phyloP scores from a whole-genome alignment of 2,797 vertebrate species.

The Aselliscus stoliczkanus region DNA sequence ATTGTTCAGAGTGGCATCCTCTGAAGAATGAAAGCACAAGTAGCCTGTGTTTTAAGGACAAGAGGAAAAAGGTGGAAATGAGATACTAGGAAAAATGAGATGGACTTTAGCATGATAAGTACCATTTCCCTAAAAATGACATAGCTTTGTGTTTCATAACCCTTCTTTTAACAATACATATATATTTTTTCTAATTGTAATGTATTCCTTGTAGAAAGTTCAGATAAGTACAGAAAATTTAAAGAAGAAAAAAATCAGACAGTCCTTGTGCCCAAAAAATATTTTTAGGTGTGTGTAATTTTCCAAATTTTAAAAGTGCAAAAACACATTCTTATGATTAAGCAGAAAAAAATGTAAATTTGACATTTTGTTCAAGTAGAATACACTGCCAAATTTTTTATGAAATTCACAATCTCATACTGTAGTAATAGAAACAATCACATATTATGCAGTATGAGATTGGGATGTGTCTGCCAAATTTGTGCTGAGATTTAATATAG shows the following conservation, averaged over 20 bases:
- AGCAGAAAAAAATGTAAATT: conserved; percentile 22
- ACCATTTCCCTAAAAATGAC: neutral
- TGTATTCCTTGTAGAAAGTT: neutral
- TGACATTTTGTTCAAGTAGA: conserved; percentile 7
- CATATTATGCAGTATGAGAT: neutral
- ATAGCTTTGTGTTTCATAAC: neutral
- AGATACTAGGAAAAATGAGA: neutral
- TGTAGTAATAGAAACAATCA: conserved; percentile 2
- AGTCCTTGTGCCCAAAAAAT: neutral
- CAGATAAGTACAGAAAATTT: neutral
- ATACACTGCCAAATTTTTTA: neutral
- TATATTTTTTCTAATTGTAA: neutral
- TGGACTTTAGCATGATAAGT: neutral
- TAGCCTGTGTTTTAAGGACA: neutral
- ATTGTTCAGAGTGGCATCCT: neutral
- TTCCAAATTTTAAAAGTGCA: conserved; percentile 4
- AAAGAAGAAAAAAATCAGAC: conserved; percentile 11
- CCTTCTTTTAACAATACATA: neutral
- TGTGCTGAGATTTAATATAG: conserved; percentile 11
- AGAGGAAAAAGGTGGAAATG: neutral
- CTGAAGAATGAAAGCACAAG: neutral
- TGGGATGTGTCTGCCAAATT: neutral
- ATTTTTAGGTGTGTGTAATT: neutral
- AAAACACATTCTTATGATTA: neutral
- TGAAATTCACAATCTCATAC: neutral